Conservation (phyloP, 35 echinoderm and acorn worm species). For the Apostichopus parvimensis region DNA sequence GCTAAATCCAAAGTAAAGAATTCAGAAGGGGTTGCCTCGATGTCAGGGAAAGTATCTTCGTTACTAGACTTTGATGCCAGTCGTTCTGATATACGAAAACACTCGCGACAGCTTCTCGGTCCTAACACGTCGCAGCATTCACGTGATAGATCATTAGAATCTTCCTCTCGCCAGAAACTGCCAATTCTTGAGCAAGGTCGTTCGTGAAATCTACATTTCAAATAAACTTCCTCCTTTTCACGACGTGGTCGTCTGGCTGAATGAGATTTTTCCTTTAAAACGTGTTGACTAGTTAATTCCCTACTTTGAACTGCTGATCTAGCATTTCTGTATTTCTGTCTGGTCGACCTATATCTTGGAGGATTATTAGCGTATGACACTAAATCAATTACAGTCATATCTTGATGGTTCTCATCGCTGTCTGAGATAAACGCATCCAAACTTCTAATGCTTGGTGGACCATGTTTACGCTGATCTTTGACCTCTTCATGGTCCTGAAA, state of each 20-base stretch:
- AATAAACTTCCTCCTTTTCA: constrained; percentile 59
- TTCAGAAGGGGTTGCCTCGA: constrained; percentile 48
- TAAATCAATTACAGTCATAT: constrained; percentile 40
- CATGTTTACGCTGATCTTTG: not conserved
- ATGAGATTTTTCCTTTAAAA: constrained; percentile 9
- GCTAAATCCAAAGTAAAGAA: constrained; percentile 72
- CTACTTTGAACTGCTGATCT: constrained; percentile 21
- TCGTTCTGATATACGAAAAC: constrained; percentile 64
- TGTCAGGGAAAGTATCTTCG: constrained; percentile 65
- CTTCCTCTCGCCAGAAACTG: constrained; percentile 71
- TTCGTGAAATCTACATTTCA: constrained; percentile 60
- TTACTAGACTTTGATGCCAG: constrained; percentile 48
- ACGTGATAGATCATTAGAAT: constrained; percentile 72
- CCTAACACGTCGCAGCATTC: constrained; percentile 92
- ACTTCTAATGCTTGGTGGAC: not conserved
- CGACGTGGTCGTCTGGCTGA: constrained; percentile 56
- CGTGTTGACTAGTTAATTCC: not conserved
- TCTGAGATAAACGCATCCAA: not conserved
- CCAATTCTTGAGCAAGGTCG: constrained; percentile 71
- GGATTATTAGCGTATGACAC: constrained; percentile 33
- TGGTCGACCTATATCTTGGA: not conserved
- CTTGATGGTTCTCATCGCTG: not conserved
- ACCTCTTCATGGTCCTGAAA: not conserved
- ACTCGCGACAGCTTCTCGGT: constrained; percentile 77
- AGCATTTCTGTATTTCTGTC: not conserved